These are phyloP conservation scores for Tupiocoris notatus DNA, from an alignment of 2,888 invertebrate genomes.

Conservation along the genomic window DNA sequence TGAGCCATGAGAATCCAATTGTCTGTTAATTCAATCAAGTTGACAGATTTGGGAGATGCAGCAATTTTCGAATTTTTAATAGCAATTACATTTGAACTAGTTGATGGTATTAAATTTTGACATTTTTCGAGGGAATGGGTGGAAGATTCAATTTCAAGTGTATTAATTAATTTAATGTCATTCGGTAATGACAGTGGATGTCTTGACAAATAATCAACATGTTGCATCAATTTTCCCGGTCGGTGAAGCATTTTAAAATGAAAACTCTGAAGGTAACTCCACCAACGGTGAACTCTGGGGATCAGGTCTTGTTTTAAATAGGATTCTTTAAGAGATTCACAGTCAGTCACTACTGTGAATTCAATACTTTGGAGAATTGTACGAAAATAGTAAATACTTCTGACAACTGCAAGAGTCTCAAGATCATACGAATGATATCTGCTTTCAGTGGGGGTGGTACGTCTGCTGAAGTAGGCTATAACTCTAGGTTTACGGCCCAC, in stretches of 20 bases:
- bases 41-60: neutral
- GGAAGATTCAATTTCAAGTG: neutral
- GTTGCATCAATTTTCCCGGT: constrained; percentile 50
- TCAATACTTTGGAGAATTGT: constrained; percentile 3
- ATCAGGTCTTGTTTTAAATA: constrained; percentile 50
- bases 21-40: neutral
- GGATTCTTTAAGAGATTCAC: constrained; percentile 51
- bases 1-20: constrained; percentile 28
- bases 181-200: neutral
- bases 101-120: neutral
- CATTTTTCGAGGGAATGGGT: neutral
- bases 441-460: constrained; percentile 5
- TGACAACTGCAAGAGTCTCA: constrained; percentile 18
- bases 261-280: constrained; percentile 50
- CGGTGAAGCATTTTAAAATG: constrained; percentile 48
- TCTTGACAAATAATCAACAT: constrained; percentile 51
- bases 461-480: constrained; percentile 30
- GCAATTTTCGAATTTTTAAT: neutral
- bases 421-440: constrained; percentile 18
- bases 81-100: neutral
- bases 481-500: constrained; percentile 6
- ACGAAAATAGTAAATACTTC: neutral
- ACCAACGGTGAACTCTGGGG: constrained; percentile 52
- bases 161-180: neutral
- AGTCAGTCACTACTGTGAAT: constrained; percentile 51